Percentiles rank a stretch among this genome's conserved stretches.
These are phyloP conservation scores for Agrotis puta DNA, from an alignment of 2,888 invertebrate species.

Conservation along the genomic window DNA sequence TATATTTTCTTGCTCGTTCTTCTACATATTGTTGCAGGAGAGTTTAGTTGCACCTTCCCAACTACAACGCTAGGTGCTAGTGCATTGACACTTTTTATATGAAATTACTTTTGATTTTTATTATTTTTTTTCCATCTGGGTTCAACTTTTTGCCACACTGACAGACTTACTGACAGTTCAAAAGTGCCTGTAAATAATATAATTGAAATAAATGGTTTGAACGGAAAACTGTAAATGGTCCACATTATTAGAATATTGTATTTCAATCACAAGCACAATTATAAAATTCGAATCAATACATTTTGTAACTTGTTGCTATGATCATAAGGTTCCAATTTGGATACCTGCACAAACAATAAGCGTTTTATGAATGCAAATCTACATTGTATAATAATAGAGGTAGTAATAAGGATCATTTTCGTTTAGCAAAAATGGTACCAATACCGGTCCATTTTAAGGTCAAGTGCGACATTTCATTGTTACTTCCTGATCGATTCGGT, in stretches of 20 bases:
- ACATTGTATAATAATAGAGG: conserved; percentile 44
- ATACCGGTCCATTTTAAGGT: conserved; percentile 74
- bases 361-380: conserved; percentile 57
- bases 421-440: conserved; percentile 28
- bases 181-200: neutral
- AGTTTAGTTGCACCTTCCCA: no score
- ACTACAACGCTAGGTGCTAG: no score
- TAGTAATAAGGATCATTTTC: conserved; percentile 46
- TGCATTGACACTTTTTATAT: no score
- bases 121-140: no score
- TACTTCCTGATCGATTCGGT: conserved; percentile 72
- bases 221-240: neutral
- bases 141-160: neutral
- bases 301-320: neutral
- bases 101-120: no score
- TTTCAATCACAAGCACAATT: conserved; percentile 38
- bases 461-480: conserved; percentile 77
- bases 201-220: conserved; percentile 7
- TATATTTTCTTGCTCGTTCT: no score
- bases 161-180: neutral
- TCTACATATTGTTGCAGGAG: no score
- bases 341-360: conserved; percentile 36
- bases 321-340: conserved; percentile 25
- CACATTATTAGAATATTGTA: conserved; percentile 3
- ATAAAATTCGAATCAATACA: neutral